Conservation (phyloP, 1,140 invertebrate genomes). For the Calephelis virginiensis region DNA sequence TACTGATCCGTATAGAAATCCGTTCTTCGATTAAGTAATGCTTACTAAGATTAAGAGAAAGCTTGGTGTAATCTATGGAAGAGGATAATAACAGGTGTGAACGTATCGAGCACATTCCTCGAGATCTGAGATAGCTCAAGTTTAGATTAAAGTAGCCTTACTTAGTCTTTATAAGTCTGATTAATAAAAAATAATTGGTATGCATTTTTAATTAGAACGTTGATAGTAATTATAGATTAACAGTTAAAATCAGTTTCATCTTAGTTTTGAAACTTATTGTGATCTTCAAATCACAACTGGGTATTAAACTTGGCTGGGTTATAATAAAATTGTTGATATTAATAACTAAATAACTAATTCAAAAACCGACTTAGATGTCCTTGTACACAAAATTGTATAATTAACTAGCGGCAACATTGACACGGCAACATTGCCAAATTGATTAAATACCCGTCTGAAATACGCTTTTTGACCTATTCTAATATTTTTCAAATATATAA, state of each 20-base stretch:
- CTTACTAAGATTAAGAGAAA: conserved; percentile 40
- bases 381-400: no score
- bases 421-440: no score
- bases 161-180: background rate
- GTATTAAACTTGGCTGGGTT: no score
- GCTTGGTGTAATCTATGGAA: conserved; percentile 32
- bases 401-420: no score
- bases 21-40: conserved; percentile 21
- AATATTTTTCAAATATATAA: no score
- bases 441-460: no score
- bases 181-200: conserved; percentile 11
- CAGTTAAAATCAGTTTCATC: background rate
- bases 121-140: conserved; percentile 3
- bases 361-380: no score
- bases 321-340: no score
- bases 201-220: conserved; percentile 3
- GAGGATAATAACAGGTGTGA: conserved; percentile 33
- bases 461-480: no score
- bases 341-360: no score
- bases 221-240: conserved; percentile 1
- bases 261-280: background rate
- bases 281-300: no score
- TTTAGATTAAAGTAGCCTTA: background rate
- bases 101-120: conserved; percentile 21
- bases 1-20: background rate